Evolutionary conservation across 2,113 vertebrate species (phyloP).

Genomic region (Probosciger aterrimus): DNA sequence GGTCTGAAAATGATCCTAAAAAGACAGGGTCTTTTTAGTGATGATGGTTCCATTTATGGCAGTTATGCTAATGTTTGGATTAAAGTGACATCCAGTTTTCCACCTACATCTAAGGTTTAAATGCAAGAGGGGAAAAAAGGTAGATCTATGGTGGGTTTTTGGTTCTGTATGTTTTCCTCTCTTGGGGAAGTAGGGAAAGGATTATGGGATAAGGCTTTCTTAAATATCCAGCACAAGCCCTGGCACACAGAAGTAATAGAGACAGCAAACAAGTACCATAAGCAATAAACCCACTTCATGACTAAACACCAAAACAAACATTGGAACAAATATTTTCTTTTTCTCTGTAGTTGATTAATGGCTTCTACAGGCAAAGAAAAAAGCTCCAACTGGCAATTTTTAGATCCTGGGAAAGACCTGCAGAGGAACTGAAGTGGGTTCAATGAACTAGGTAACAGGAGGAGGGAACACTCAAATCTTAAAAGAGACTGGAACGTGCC

Average conservation of each 20-base stretch:
- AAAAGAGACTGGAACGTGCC: neutral
- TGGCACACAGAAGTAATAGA: neutral
- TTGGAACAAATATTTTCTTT: neutral
- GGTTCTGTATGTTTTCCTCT: neutral
- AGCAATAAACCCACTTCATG: neutral
- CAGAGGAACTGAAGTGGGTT: neutral
- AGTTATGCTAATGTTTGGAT: neutral
- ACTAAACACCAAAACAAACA: neutral
- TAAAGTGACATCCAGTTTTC: neutral
- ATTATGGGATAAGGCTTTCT: neutral
- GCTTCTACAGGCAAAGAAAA: neutral
- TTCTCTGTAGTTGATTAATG: neutral
- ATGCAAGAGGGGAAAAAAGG: neutral
- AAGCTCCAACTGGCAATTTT: neutral
- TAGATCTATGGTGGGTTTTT: too few relatives aligned
- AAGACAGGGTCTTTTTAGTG: neutral
- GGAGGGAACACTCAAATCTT: neutral
- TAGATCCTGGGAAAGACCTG: neutral
- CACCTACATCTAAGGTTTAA: neutral
- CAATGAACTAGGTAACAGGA: neutral
- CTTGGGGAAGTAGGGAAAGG: neutral
- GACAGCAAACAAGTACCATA: neutral
- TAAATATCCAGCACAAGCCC: neutral
- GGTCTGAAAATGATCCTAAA: neutral
- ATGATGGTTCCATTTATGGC: neutral